Base-by-base conservation (phyloP, 2,797 vertebrate species). In the Pangasius larnaudii region DNA sequence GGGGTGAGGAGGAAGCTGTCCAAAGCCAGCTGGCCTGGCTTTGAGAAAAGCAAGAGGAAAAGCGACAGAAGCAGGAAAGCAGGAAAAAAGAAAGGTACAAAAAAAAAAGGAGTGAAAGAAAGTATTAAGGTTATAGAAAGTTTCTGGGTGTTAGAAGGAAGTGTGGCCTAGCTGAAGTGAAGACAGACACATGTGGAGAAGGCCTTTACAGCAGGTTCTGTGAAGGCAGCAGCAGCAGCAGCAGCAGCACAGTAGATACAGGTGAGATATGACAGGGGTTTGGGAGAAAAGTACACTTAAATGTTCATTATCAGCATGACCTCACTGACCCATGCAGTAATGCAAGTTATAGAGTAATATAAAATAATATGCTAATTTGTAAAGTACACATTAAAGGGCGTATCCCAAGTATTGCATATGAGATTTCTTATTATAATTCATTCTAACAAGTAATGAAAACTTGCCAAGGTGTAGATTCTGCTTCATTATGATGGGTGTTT, bases 21-120 rank as follows among this genome's bases (percentile, higher is more conserved):
- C 95, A 95, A 96, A 97, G 97, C 96, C 97, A 97, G 97, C 97
- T 97, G 97, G 96, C 96, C 97, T 97, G 96, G 96, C 95, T 97
- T 96, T 94, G 93, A 91, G 91, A 90, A 91, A 89, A 79, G 69
- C 65, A 14, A 90, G 51, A 87, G 84, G 36, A 61, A 67, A 61
- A 85, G n/a, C 79, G 24, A 89, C 85, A 91, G 91, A 87, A 46
- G 90, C 3, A 92, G 86, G 92, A 88, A 92, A 90, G 92, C 85
- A 78, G 85, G 87, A 36, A 88, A 86, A 86, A 86, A 51, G 7
- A 59, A 71, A 72, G 71, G 16, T 67, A 91, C 74, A 90, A 71
- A 77, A 63, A 71, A 77, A 63, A 53, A 46, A 46, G 42, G 85
- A 90, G 92, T 75, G 81, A 89, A 92, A 86, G 91, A 86, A 88